phyloP scores from a whole-genome alignment of 1,140 invertebrate genomes.

The Drosophila pallidifrons region DNA sequence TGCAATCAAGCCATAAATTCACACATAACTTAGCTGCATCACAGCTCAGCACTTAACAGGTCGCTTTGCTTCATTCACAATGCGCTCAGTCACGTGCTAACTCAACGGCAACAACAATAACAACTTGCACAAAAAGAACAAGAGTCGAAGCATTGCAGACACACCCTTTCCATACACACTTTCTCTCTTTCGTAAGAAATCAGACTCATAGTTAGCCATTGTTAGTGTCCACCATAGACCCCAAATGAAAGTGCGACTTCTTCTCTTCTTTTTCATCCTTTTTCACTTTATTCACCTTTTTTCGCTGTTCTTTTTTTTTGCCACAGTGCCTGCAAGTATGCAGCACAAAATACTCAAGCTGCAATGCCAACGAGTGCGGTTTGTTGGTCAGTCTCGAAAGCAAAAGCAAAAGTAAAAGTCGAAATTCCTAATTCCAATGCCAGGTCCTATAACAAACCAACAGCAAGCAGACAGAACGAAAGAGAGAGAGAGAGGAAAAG shows the following conservation, averaged over 20 bases:
- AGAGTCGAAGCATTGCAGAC: not conserved
- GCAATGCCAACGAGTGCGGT: slow-evolving; percentile 23
- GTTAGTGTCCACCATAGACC: not conserved
- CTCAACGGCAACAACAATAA: slow-evolving; percentile 4
- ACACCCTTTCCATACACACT: not conserved
- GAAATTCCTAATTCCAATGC: slow-evolving; percentile 4
- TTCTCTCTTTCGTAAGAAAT: too few relatives aligned
- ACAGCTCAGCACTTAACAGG: slow-evolving; percentile 10
- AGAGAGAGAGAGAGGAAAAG: not conserved
- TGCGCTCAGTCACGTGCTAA: slow-evolving; percentile 38
- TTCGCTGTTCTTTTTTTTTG: not conserved
- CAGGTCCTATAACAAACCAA: not conserved
- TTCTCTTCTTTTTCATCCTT: not conserved
- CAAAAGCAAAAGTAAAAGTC: slow-evolving; percentile 10
- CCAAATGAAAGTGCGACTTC: not conserved
- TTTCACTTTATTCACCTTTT: too few relatives aligned
- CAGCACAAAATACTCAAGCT: slow-evolving; percentile 1
- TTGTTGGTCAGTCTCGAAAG: slow-evolving; percentile 3
- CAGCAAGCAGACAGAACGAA: not conserved
- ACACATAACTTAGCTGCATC: not conserved
- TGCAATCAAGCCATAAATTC: not conserved
- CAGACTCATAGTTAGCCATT: not conserved
- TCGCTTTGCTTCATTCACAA: slow-evolving; percentile 1
- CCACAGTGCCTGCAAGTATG: slow-evolving; percentile 26
- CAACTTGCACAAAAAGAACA: not conserved